Evolutionary conservation across 2,888 invertebrate genomes (phyloP).

Genomic region (Cheilosia impressa): DNA sequence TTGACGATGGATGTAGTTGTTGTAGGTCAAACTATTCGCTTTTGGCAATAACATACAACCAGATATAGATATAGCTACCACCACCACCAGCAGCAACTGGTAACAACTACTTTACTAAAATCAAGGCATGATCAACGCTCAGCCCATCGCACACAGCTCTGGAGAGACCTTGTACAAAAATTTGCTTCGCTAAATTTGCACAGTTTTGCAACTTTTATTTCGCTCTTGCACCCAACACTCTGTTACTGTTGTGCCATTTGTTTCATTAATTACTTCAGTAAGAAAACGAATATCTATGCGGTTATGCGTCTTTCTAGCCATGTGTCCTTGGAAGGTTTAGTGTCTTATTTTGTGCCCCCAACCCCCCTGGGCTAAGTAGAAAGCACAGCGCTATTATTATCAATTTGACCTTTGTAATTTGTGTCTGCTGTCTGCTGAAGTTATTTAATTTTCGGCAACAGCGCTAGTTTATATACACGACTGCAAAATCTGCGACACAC

Average conservation of each 20-base stretch:
- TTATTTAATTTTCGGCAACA: constrained; percentile 53
- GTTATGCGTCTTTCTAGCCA: constrained; percentile 35
- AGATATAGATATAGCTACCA: constrained; percentile 20
- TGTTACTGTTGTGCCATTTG: constrained; percentile 19
- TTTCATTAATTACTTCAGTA: constrained; percentile 34
- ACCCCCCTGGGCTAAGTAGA: constrained; percentile 30
- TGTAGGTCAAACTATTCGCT: constrained; percentile 68
- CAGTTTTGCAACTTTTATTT: constrained; percentile 59
- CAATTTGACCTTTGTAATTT: constrained; percentile 73
- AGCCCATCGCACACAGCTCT: constrained; percentile 25
- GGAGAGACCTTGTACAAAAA: constrained; percentile 59
- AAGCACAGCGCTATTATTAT: constrained; percentile 44
- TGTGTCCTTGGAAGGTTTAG: constrained; percentile 70
- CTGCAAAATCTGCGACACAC: constrained; percentile 54
- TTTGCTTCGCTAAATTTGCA: constrained; percentile 51
- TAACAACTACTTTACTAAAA: constrained; percentile 29
- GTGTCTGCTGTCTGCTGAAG: constrained; percentile 20
- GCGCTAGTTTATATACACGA: constrained; percentile 45
- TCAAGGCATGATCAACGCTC: constrained; percentile 34
- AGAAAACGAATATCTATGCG: constrained; percentile 15
- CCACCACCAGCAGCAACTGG: not conserved
- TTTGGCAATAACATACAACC: constrained; percentile 27
- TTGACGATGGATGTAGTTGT: constrained; percentile 51
- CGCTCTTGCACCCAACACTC: constrained; percentile 33
- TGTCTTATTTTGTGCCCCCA: constrained; percentile 15